These are phyloP conservation scores for Synanthedon formicaeformis DNA, from an alignment of 2,888 invertebrate genomes.

Conservation along the genomic window DNA sequence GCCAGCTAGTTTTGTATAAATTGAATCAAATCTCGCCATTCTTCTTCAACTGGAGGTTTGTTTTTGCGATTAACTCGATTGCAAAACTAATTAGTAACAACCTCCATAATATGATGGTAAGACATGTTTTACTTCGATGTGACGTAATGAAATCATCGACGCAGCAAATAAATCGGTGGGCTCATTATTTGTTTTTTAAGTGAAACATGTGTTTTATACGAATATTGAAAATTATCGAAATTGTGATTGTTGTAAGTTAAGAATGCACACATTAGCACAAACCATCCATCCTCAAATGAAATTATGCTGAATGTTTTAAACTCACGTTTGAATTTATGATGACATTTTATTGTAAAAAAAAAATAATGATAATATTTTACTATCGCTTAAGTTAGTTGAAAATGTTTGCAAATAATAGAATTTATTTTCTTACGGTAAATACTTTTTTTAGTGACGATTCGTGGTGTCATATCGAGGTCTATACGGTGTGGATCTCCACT, in stretches of 20 bases:
- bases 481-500: constrained; percentile 49
- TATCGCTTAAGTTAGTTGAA: constrained; percentile 66
- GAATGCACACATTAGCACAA: constrained; percentile 67
- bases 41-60: too few relatives aligned
- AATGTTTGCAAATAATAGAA: constrained; percentile 62
- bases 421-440: constrained; percentile 57
- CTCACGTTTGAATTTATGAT: constrained; percentile 70
- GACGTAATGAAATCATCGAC: background rate
- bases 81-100: background rate
- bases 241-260: constrained; percentile 63
- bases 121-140: background rate
- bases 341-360: constrained; percentile 65
- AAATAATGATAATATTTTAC: constrained; percentile 40
- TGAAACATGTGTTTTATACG: background rate
- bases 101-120: background rate
- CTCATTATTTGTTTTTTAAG: background rate
- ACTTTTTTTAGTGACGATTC: constrained; percentile 45
- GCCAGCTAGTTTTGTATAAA: too few relatives aligned
- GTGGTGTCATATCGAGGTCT: constrained; percentile 45
- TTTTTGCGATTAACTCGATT: too few relatives aligned
- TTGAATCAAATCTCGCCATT: too few relatives aligned
- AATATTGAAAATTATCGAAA: constrained; percentile 24
- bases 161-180: background rate
- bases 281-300: constrained; percentile 65
- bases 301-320: constrained; percentile 65